A percentile compares a stretch with the other conserved stretches of the same genome.
These are phyloP conservation scores for Dimorphilus gyrociliatus DNA, from an alignment of 2,888 invertebrate species.

Conservation along the genomic window DNA sequence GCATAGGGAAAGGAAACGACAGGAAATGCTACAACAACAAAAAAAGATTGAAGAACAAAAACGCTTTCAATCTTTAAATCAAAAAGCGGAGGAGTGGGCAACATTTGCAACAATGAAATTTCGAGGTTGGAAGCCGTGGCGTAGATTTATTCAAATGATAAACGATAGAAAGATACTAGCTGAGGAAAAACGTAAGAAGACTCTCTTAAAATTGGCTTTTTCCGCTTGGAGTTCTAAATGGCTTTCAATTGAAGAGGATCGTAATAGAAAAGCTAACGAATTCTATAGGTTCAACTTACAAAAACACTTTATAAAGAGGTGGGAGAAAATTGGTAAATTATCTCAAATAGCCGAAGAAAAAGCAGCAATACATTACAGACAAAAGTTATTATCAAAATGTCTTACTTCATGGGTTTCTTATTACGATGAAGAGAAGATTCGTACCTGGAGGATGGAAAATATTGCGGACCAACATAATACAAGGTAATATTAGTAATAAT, in stretches of 20 bases:
- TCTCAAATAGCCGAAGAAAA: no score
- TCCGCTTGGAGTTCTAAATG: no score
- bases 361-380: constrained; percentile 17
- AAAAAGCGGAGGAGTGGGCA: constrained; percentile 25
- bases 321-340: no score
- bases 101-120: constrained; percentile 20
- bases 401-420: constrained; percentile 23
- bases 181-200: no score
- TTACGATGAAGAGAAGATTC: constrained; percentile 20
- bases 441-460: constrained; percentile 20
- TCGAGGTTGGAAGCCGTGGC: constrained; percentile 13
- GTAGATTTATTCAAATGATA: constrained; percentile 3
- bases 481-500: constrained; percentile 11
- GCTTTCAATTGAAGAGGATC: no score
- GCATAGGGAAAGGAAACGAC: constrained; percentile 23
- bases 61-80: no score
- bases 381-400: constrained; percentile 12
- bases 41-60: no score
- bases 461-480: constrained; percentile 20
- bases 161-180: not conserved
- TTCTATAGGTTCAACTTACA: no score
- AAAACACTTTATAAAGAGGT: no score
- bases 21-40: constrained; percentile 22
- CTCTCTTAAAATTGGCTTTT: no score
- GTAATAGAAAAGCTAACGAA: no score